A percentile compares a stretch with the other conserved stretches of the same genome.
Evolutionary conservation across 2,797 vertebrate species (phyloP).

Genomic region (Thripadectes ignobilis): DNA sequence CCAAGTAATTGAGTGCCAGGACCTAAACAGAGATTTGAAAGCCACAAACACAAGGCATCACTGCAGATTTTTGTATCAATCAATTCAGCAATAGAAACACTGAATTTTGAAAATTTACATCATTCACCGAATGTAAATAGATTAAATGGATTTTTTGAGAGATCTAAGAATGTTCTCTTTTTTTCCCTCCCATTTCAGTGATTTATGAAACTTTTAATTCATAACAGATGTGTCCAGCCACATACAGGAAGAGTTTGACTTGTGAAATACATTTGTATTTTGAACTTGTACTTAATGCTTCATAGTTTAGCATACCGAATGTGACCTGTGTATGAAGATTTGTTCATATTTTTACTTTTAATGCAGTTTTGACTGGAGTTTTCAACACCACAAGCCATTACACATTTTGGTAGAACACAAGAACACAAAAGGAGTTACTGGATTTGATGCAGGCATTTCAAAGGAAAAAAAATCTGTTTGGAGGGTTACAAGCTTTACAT

Average conservation of each 20-base stretch:
- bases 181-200: neutral
- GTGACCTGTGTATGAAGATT: constrained; percentile 2
- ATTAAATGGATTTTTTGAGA: neutral
- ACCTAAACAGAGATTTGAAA: neutral
- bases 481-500: constrained; percentile 8
- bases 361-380: neutral
- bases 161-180: neutral
- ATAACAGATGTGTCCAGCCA: constrained; percentile 12
- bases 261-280: constrained; percentile 3
- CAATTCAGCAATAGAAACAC: neutral
- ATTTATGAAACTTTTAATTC: constrained; percentile 23
- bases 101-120: neutral
- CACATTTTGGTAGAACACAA: neutral
- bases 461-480: neutral
- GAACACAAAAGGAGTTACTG: constrained; percentile 15
- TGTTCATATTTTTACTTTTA: constrained; percentile 31
- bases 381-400: neutral
- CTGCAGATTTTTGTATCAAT: neutral
- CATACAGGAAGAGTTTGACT: neutral
- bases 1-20: neutral
- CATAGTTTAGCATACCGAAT: constrained; percentile 4
- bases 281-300: neutral
- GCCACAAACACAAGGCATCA: neutral
- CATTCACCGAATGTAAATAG: neutral
- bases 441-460: constrained; percentile 13